phyloP scores from a whole-genome alignment of 2,797 vertebrate genomes.

The Fratercula arctica region DNA sequence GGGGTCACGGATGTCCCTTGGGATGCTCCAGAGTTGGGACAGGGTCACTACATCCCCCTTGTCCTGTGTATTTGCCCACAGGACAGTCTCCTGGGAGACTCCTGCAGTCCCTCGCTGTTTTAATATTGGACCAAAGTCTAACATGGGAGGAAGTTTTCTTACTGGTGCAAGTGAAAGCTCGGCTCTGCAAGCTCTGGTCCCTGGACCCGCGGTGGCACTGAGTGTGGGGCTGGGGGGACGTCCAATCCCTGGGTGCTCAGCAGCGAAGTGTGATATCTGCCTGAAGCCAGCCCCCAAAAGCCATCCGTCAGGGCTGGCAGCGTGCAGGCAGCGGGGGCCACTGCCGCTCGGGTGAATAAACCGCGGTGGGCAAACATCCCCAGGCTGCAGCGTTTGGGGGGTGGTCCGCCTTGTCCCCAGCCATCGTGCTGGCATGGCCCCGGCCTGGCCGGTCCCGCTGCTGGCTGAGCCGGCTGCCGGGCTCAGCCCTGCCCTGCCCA shows the following conservation, averaged over 20 bases:
- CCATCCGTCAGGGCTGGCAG: not conserved
- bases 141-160: not conserved
- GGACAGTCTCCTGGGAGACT: not conserved
- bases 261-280: not conserved
- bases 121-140: not conserved
- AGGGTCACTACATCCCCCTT: not conserved
- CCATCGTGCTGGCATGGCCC: not conserved
- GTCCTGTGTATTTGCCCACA: not conserved
- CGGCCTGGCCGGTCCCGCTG: not conserved
- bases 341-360: not conserved
- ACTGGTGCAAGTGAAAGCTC: not conserved
- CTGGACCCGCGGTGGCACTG: not conserved
- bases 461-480: not conserved
- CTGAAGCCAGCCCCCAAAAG: not conserved
- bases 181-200: not conserved
- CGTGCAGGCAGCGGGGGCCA: not conserved
- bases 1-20: not conserved
- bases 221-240: not conserved
- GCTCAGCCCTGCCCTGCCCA: constrained; percentile 32
- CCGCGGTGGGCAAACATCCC: not conserved
- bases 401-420: not conserved
- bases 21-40: not conserved
- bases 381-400: accelerated
- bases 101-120: not conserved
- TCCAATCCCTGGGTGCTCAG: not conserved